Base-by-base conservation (phyloP, 2,113 vertebrate genomes). In the Oncorhynchus mykiss region DNA sequence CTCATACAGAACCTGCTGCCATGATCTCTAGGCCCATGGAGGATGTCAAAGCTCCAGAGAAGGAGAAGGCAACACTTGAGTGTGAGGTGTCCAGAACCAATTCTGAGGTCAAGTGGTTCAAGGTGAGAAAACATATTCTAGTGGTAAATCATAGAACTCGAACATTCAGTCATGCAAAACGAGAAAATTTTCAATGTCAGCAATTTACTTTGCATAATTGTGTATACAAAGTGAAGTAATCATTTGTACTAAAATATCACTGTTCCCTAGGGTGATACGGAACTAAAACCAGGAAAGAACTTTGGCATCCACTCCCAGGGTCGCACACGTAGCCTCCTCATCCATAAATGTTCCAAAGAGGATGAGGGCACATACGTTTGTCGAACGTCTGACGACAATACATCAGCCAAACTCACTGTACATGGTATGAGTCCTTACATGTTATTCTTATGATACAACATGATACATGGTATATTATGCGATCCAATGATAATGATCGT, bases 41-140 rank as follows among this genome's bases (percentile, higher is more conserved):
- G 82, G 95, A 97, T 0, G 51, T 93, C 24, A 94, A 74, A 69
- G 88, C 85, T 72, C 88, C 95, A 2, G 95, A 97, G 79, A 98
- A 97, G 88, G 95, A 97, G 65, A 96, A 94, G 73, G 94, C 91
- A 39, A 94, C 86, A 0, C 92, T 99, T 0, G 96, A 96, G 77
- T 99, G 98, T 86, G 96, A 98, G 84, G 92, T 99, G 22, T 98
- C 97, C 5, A 93, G 93, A 82, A 84, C 94, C 62, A 97, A 95
- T 0, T 95, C 89, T 20, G 94, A 92, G 0, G 97, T 96, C 29
- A 96, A 92, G 81, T 99, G 98, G 98, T 95, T 96, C 72, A 99
- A 98, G 98, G 98, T 99, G 89, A 67, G 75, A 77, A 60, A 71
- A 29, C 29, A 13, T 49, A 39, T 8, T 49, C 0, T 77, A 98